These are phyloP conservation scores for Leptocoma aspasia DNA, from an alignment of 2,113 vertebrate genomes.

Conservation along the genomic window DNA sequence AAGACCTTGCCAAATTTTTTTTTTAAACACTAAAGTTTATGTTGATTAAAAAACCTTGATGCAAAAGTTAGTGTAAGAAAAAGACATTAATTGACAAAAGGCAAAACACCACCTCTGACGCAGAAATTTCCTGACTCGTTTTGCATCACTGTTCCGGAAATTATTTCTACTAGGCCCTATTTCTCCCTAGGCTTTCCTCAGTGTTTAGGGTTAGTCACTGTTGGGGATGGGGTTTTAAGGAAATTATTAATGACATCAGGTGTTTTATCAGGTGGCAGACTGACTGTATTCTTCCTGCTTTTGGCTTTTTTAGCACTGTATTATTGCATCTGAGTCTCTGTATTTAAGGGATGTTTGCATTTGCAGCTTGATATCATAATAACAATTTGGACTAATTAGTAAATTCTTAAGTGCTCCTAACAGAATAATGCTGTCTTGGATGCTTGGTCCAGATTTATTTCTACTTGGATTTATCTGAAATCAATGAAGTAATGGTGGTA, in stretches of 20 bases:
- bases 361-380: not conserved
- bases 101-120: not conserved
- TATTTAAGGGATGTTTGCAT: not conserved
- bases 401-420: not conserved
- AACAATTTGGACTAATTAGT: not conserved
- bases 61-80: not conserved
- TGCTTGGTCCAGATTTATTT: not conserved
- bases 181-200: not conserved
- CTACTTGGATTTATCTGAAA: slow-evolving; percentile 12
- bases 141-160: not conserved
- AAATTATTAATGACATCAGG: not conserved
- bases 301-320: not conserved
- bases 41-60: not conserved
- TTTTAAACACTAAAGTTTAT: not conserved
- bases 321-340: not conserved
- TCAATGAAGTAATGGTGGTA: not conserved
- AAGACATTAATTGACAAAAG: not conserved
- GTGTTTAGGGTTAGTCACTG: not conserved
- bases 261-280: not conserved
- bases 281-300: not conserved
- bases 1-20: not conserved
- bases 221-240: not conserved
- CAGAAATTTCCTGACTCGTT: not conserved
- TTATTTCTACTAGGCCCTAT: not conserved
- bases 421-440: not conserved